These are phyloP conservation scores for Opisthograptis luteolata DNA, from an alignment of 2,888 invertebrate genomes.

Conservation along the genomic window DNA sequence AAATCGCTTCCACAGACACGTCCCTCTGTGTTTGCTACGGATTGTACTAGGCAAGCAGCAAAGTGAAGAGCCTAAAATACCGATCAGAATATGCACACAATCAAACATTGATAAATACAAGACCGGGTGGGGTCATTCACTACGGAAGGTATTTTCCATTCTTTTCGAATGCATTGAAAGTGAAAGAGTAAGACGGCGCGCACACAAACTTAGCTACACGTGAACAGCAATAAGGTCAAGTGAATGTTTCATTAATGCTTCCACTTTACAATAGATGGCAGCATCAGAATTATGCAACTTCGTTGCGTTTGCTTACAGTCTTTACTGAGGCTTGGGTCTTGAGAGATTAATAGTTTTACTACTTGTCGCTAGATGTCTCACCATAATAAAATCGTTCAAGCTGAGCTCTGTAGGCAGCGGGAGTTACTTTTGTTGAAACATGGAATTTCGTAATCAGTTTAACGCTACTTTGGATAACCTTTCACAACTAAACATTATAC, in stretches of 20 bases:
- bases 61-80: slow-evolving; percentile 8
- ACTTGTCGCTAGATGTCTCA: slow-evolving; percentile 35
- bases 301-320: too few relatives aligned
- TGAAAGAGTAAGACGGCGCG: not conserved
- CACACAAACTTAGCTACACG: not conserved
- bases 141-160: not conserved
- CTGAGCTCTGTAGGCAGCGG: too few relatives aligned
- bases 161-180: not conserved
- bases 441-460: too few relatives aligned
- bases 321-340: too few relatives aligned
- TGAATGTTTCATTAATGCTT: not conserved
- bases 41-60: slow-evolving; percentile 31
- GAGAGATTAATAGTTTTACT: slow-evolving; percentile 6
- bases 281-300: too few relatives aligned
- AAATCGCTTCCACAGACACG: too few relatives aligned
- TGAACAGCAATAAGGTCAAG: not conserved
- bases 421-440: too few relatives aligned
- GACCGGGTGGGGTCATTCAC: not conserved
- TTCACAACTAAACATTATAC: too few relatives aligned
- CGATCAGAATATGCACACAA: not conserved
- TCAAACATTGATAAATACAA: too few relatives aligned
- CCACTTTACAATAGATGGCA: slow-evolving; percentile 24
- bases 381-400: too few relatives aligned
- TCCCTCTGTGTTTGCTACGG: slow-evolving; percentile 34
- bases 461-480: too few relatives aligned